These are phyloP conservation scores for Strigamia crassipes DNA, from an alignment of 2,888 invertebrate species.

Conservation along the genomic window DNA sequence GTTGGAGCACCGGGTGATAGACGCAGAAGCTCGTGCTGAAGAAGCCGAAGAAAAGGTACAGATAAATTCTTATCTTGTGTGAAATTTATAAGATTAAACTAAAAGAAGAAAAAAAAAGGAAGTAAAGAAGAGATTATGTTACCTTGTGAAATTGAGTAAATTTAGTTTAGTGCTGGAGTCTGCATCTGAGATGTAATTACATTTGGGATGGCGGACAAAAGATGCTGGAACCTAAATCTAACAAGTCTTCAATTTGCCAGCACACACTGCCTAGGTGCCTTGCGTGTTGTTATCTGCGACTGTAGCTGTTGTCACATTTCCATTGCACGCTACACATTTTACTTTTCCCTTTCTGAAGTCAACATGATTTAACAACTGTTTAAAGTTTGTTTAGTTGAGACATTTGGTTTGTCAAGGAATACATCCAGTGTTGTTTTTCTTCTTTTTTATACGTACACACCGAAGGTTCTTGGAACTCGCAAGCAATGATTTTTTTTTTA, in stretches of 20 bases:
- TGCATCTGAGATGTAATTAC: constrained; percentile 35
- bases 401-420: background rate
- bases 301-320: constrained; percentile 25
- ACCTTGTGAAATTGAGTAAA: constrained; percentile 27
- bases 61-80: constrained; percentile 17
- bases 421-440: too few relatives aligned
- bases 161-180: background rate
- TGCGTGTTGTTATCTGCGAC: background rate
- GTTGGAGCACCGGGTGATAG: constrained; percentile 88
- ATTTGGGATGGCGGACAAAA: background rate
- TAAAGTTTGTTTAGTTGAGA: background rate
- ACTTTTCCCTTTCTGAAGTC: background rate
- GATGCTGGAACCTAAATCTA: background rate
- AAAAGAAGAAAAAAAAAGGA: background rate
- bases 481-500: too few relatives aligned
- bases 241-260: constrained; percentile 17
- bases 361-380: constrained; percentile 29
- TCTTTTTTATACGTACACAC: too few relatives aligned
- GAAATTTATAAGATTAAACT: background rate
- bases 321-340: constrained; percentile 13
- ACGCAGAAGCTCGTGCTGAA: constrained; percentile 89
- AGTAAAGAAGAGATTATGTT: background rate
- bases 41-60: constrained; percentile 93
- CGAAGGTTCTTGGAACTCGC: too few relatives aligned
- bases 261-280: background rate